Evolutionary conservation across 1,140 invertebrate genomes (phyloP), one percentile per base, ranked within the genome.

Genomic region (Heliconius hermathena): DNA sequence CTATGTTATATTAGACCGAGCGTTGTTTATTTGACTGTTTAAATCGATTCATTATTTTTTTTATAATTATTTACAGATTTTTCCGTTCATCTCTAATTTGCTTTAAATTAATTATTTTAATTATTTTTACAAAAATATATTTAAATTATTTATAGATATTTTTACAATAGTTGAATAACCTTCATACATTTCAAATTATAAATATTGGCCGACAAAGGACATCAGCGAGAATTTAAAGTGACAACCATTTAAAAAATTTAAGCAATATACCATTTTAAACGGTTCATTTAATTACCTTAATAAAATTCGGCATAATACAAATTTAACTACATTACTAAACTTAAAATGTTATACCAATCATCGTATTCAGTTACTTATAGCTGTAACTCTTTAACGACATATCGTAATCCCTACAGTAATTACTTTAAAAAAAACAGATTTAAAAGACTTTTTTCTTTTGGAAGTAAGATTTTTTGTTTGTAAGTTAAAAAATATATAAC

Each of bases 401-500:
- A 29, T 26, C 60, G 60, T 86, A 86, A 76, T 78, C 80, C 74
- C 8, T 76, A 78, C 74, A 20, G 72, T 89, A 89, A 89, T 91
- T 88, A 91, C 77, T 82, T 84, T 86, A 81, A 88, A 85, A 87
- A 29, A 66, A n/a, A n/a, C 57, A 71, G 74, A 54, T 22, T 76
- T 81, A 73, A 72, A 74, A 77, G 71, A 81, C 81, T 60, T 81
- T 83, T 75, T 74, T 74, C 83, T 88, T 33, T 91, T 87, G 83
- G 11, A 46, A 46, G 41, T 46, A 78, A 76, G 80, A 83, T 60
- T 81, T 83, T 77, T 73, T 76, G 83, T 90, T 91, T 87, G 82
- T 36, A 85, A 74, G 82, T 85, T 85, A 89, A 92, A 91, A 90
- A 90, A 88, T 76, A 33, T 77, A 74, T 85, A 89, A 92, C 88